phyloP scores from a whole-genome alignment of 2,113 vertebrate species.

The Prinia subflava region DNA sequence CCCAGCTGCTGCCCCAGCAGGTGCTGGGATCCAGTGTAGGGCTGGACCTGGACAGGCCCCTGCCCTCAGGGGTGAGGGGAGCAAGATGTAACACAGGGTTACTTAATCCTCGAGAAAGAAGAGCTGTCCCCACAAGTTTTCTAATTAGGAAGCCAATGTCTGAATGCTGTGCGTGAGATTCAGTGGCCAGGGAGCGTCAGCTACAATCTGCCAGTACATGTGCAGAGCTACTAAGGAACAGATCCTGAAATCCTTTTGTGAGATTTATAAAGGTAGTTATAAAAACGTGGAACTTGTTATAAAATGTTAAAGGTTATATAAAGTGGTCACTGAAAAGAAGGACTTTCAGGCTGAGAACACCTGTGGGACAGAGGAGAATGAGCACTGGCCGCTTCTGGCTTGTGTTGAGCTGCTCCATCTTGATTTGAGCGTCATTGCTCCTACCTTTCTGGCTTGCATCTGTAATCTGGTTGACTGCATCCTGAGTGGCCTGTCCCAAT shows the following conservation, averaged over 20 bases:
- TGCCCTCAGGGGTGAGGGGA: neutral
- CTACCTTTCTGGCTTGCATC: slow-evolving; percentile 65
- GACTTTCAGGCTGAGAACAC: neutral
- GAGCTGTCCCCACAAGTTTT: neutral
- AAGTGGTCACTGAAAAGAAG: neutral
- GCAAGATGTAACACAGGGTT: neutral
- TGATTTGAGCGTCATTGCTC: neutral
- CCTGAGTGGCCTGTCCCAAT: slow-evolving; percentile 25
- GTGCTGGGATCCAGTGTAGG: fast-evolving
- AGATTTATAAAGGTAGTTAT: neutral
- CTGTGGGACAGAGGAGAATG: neutral
- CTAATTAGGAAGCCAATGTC: neutral
- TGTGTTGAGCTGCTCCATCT: neutral
- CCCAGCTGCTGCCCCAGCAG: neutral
- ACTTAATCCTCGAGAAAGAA: neutral
- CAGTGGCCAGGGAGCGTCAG: fast-evolving
- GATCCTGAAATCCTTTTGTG: neutral
- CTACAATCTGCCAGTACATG: neutral
- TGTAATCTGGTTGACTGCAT: slow-evolving; percentile 47
- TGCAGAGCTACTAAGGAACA: neutral
- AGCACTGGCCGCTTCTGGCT: neutral
- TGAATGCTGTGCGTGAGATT: too few species aligned
- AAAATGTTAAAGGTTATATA: neutral
- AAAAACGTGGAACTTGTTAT: neutral
- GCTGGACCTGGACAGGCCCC: neutral